Evolutionary conservation across 2,797 vertebrate genomes (phyloP).

Genomic region (Balearica regulorum): DNA sequence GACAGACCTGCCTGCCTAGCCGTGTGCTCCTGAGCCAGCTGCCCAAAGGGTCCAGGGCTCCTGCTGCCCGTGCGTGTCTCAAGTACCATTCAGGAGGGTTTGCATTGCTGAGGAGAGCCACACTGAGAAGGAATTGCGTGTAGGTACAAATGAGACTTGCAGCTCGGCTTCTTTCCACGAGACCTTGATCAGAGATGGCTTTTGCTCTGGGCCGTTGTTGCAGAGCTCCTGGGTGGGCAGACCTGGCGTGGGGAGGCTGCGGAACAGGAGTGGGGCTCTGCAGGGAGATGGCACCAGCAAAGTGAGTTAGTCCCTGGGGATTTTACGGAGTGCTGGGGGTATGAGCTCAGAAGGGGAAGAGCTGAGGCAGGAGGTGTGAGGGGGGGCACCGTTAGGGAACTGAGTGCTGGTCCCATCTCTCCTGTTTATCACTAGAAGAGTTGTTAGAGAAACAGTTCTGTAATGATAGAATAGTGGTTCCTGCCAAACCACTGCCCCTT

Average conservation of each 20-base stretch:
- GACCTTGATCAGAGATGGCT: not conserved
- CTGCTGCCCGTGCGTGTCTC: not conserved
- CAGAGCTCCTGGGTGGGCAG: not conserved
- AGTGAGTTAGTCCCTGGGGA: not conserved
- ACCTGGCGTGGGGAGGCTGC: not conserved
- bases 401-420: not conserved
- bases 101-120: not conserved
- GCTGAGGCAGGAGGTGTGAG: not conserved
- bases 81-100: not conserved
- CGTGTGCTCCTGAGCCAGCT: not conserved
- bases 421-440: not conserved
- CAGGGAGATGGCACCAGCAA: not conserved
- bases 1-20: not conserved
- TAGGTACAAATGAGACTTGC: not conserved
- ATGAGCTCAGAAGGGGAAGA: not conserved
- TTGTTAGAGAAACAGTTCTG: not conserved
- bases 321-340: not conserved
- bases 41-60: not conserved
- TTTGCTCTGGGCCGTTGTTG: not conserved
- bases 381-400: accelerated
- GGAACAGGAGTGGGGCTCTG: not conserved
- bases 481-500: not conserved
- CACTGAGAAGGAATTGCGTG: not conserved
- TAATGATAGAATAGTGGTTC: not conserved
- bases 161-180: not conserved